Conservation (phyloP, 2,797 vertebrate species). For the Etheostoma perlongum region DNA sequence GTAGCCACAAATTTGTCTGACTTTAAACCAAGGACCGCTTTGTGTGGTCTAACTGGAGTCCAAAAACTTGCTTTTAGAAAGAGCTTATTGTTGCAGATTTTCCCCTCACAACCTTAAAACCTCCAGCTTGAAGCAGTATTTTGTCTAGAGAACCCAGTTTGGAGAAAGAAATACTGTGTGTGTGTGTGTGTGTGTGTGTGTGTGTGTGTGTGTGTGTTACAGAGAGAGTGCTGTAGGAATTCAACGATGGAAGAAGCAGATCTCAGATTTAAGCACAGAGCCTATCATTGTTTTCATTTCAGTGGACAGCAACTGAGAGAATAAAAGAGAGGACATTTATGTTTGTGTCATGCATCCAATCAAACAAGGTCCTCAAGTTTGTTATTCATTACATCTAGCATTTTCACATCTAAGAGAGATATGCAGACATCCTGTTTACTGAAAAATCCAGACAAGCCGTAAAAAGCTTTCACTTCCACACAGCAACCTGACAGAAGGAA, state of each 20-base stretch:
- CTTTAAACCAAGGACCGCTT: conserved; percentile 56
- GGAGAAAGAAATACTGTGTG: conserved; percentile 53
- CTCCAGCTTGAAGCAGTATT: conserved; percentile 61
- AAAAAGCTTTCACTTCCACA: conserved; percentile 2
- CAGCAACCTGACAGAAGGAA: conserved; percentile 10
- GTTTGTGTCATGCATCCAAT: conserved; percentile 42
- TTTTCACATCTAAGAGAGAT: neutral
- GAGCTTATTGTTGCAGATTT: conserved; percentile 75
- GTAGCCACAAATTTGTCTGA: conserved; percentile 50
- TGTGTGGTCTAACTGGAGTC: conserved; percentile 45
- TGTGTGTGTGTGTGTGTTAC: conserved; percentile 13
- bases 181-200: conserved; percentile 3
- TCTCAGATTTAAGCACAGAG: conserved; percentile 74
- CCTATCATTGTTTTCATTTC: conserved; percentile 75
- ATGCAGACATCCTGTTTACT: neutral
- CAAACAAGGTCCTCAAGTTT: conserved; percentile 6
- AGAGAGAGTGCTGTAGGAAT: conserved; percentile 46
- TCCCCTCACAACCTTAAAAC: conserved; percentile 57
- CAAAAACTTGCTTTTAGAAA: conserved; percentile 68
- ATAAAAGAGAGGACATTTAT: conserved; percentile 30
- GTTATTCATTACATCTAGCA: neutral
- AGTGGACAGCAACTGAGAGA: conserved; percentile 42
- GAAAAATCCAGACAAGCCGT: neutral
- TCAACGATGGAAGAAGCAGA: conserved; percentile 39
- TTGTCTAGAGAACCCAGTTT: conserved; percentile 61